phyloP scores from a whole-genome alignment of 1,140 invertebrate species.

The Pissodes strobi region DNA sequence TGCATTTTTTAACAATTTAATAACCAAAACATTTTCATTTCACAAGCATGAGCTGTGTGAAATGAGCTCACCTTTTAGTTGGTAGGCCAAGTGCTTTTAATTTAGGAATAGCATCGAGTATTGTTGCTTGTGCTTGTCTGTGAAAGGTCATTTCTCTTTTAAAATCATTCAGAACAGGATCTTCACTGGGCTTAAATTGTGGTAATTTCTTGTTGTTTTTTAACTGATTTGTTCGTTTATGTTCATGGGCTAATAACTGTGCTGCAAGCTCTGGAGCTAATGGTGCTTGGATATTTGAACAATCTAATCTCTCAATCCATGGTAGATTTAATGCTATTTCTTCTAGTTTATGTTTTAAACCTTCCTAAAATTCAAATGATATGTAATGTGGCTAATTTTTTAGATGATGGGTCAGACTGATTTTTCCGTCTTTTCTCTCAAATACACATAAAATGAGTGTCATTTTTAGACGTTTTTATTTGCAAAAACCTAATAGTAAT shows the following conservation, averaged over 20 bases:
- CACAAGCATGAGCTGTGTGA: too few species aligned
- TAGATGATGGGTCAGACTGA: too few species aligned
- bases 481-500: too few species aligned
- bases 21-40: neutral
- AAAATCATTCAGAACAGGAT: conserved; percentile 91
- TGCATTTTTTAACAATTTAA: conserved; percentile 1
- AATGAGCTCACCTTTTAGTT: conserved; percentile 67
- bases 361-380: conserved; percentile 61
- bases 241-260: conserved; percentile 72
- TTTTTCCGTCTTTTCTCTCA: neutral
- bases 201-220: conserved; percentile 72
- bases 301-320: conserved; percentile 86
- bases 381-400: too few species aligned
- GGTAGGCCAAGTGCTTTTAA: conserved; percentile 76
- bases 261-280: conserved; percentile 80
- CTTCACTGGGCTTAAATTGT: conserved; percentile 67
- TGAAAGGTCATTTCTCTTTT: conserved; percentile 90
- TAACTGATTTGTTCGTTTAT: conserved; percentile 66
- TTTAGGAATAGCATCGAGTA: conserved; percentile 75
- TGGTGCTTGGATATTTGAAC: conserved; percentile 74
- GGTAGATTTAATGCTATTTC: conserved; percentile 73
- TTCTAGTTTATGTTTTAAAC: conserved; percentile 71
- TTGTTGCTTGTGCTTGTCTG: conserved; percentile 87
- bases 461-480: too few species aligned
- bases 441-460: too few species aligned